Base-by-base conservation (phyloP, 2,888 invertebrate genomes). In the Hypercompe scribonia region DNA sequence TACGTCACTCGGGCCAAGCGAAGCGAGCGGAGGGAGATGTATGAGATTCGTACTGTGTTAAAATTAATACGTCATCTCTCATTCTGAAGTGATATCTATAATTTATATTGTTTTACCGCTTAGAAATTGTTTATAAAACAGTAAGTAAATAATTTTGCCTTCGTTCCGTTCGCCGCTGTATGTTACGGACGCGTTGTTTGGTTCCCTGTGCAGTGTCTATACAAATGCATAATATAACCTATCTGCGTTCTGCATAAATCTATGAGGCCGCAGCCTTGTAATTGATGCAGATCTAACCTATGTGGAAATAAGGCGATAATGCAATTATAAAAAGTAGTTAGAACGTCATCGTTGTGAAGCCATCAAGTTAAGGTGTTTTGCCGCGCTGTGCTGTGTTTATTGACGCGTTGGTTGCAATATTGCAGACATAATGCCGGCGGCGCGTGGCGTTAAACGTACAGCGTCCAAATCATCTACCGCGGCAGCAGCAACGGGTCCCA, bases 191-290 rank as follows among this genome's bases (percentile, higher is more conserved):
- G 93, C 91, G 91, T 93, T 94, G 94, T 95, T 95, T 94, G 91
- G 90, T 90, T 90, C 89, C 81, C 84, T 86, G 93, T 93, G 93
- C 90, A 93, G 91, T 92, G 91, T 87, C 86, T 95, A 93, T 94
- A 95, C 89, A 93, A 94, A 94, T 91, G 94, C 94, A 93, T 94
- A 94, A 92, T 94, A 94, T 95, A 95, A 95, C 95, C 95, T 95
- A 93, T 92, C 88, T 91, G 87, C 90, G 90, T 88, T 92, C 90
- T 88, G 90, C 93, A 92, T 93, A 92, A 93, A 93, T 93, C 92
- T 92, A 89, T 91, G 90, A 91, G 89, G 91, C 88, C 88, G 86
- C 91, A 93, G 90, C 94, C 92, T 94, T 93, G 92, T 91, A 90
- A 91, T 90, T 92, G 91, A 89, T 92, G 91, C 91, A 92, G 89